Percentiles rank a stretch among this genome's conserved stretches.
These are phyloP conservation scores for Metaphire vulgaris DNA, from an alignment of 1,140 invertebrate species.

Conservation along the genomic window DNA sequence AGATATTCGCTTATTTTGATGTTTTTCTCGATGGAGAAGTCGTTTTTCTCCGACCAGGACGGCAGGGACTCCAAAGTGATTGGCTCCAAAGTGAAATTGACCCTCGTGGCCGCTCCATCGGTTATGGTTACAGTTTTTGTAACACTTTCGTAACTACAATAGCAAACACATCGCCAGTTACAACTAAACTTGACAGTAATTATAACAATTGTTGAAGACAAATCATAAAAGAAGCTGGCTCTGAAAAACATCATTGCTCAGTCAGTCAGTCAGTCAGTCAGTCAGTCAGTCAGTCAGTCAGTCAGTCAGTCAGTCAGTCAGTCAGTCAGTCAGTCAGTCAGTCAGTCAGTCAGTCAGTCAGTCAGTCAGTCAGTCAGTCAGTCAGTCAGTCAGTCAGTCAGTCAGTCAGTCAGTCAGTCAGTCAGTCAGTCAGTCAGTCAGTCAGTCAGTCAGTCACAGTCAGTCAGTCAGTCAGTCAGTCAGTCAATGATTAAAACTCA, in stretches of 20 bases:
- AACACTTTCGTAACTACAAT: slow-evolving; percentile 19
- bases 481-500: background rate
- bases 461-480: background rate
- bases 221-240: background rate
- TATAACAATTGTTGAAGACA: background rate
- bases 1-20: slow-evolving; percentile 39
- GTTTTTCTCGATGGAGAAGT: slow-evolving; percentile 62
- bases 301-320: background rate
- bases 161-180: background rate
- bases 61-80: slow-evolving; percentile 45
- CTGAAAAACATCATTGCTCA: background rate
- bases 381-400: no score
- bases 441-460: background rate
- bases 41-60: slow-evolving; percentile 70
- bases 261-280: background rate
- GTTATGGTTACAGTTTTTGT: slow-evolving; percentile 8
- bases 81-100: slow-evolving; percentile 14
- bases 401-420: background rate
- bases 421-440: background rate
- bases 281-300: background rate
- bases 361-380: no score
- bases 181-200: background rate
- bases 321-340: no score
- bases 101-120: background rate
- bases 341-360: no score